Percentiles rank a stretch among this genome's conserved stretches.
These are phyloP conservation scores for Leptatherina wallacei DNA, from an alignment of 2,797 vertebrate genomes.

Conservation along the genomic window DNA sequence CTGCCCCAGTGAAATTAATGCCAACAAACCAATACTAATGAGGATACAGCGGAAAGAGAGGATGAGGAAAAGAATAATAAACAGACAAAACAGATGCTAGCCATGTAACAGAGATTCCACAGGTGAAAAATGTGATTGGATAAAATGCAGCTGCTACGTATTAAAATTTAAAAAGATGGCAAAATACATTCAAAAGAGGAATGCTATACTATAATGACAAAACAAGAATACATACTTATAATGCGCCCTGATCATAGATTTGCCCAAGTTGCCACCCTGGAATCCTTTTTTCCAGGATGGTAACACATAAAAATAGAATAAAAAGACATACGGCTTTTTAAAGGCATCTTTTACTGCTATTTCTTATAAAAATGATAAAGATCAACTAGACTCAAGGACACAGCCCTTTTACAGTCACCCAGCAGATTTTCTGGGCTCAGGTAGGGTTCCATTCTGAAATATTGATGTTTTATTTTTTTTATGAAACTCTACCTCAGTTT, in stretches of 20 bases:
- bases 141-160: constrained; percentile 16
- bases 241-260: no score
- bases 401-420: neutral
- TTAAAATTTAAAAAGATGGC: neutral
- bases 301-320: no score
- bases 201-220: neutral
- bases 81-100: constrained; percentile 42
- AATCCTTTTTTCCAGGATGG: no score
- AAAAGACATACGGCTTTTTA: no score
- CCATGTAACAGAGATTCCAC: constrained; percentile 11
- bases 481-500: neutral
- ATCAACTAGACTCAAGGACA: no score
- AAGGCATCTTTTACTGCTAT: no score
- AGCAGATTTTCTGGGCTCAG: no score
- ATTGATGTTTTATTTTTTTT: neutral
- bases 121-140: constrained; percentile 32
- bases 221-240: neutral
- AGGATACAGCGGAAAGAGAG: constrained; percentile 36
- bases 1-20: constrained; percentile 67
- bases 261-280: no score
- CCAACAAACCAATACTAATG: constrained; percentile 68
- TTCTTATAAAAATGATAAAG: no score
- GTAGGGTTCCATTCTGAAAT: neutral
- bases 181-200: neutral
- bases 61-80: constrained; percentile 55